Base-by-base conservation (phyloP, 2,797 vertebrate genomes). In the Scarus forsteni region DNA sequence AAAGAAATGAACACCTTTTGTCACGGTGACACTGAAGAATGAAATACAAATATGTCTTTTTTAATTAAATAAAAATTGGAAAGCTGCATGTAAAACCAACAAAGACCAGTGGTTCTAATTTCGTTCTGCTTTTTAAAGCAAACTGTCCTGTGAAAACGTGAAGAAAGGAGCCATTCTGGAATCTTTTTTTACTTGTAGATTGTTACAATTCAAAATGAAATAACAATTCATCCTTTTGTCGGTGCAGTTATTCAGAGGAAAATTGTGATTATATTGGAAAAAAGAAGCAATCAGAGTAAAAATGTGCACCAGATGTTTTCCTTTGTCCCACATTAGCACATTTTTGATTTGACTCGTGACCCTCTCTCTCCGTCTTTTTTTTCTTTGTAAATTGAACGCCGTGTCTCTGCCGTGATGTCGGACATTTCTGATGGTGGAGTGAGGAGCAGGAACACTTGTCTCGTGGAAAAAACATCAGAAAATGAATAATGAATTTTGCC, bases 21-120 rank as follows among this genome's bases (percentile, higher is more conserved):
- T 53, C 10, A 0, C 19, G 49, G 8, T 70, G 43, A 65, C 45
- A 49, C 3, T 68, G 63, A 73, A 18, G 57, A 57, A 15, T 5
- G 40, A 38, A 43, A 64, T 38, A 57, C 7, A 52, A 11, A 36
- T 0, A 14, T 43, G 50, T 5, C 14, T 51, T 70, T 42, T 14
- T 19, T 18, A 8, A 7, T 6, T 48, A 51, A 46, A 8, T 34
- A 51, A 54, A 34, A 27, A 10, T 10, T 39, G 3, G 10, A 67
- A 64, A 53, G 16, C 56, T 58, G 10, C 34, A 40, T 27, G 27
- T 5, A n/a, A 34, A 52, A 16, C 7, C 15, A 55, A 74, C 66
- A 80, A 75, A 78, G 27, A 11, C 3, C 50, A 27, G 3, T 13
- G 74, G 75, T 68, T 72, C 11, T 54, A 62, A 59, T 58, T 79